Evolutionary conservation across 2,113 vertebrate genomes (phyloP).

Genomic region (Nesospiza acunhae): DNA sequence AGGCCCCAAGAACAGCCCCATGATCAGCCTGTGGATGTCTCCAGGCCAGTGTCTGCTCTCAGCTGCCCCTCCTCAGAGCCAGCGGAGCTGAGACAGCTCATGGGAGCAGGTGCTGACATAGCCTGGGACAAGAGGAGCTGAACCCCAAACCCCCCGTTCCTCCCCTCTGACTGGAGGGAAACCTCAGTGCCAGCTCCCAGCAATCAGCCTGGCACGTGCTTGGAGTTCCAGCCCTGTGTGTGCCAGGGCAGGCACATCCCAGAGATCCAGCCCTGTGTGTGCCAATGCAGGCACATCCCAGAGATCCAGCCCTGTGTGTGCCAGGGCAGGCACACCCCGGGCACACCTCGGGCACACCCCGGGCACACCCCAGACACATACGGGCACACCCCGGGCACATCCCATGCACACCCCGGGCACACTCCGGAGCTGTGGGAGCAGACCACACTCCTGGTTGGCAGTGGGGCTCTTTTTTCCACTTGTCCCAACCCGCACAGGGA

Average conservation of each 20-base stretch:
- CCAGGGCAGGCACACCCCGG: too few relatives aligned
- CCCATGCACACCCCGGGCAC: background rate
- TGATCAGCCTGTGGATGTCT: accelerated
- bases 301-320: too few relatives aligned
- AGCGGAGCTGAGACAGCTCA: background rate
- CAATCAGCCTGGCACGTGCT: background rate
- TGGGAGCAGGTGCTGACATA: background rate
- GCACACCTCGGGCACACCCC: too few relatives aligned
- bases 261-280: too few relatives aligned
- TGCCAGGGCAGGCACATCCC: too few relatives aligned
- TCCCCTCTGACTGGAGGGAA: background rate
- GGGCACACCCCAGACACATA: too few relatives aligned
- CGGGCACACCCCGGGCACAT: too few relatives aligned
- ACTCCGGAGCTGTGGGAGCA: background rate
- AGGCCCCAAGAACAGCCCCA: background rate
- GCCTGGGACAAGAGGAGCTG: background rate
- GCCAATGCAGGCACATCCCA: too few relatives aligned
- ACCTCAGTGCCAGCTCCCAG: background rate
- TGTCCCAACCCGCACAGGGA: accelerated
- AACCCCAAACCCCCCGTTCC: background rate
- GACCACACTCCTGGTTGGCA: background rate
- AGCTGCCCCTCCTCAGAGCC: background rate
- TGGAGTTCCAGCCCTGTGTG: background rate
- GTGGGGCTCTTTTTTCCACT: background rate
- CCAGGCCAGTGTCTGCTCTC: background rate